Conservation (phyloP, 2,888 invertebrate species). For the Andrena dorsata region DNA sequence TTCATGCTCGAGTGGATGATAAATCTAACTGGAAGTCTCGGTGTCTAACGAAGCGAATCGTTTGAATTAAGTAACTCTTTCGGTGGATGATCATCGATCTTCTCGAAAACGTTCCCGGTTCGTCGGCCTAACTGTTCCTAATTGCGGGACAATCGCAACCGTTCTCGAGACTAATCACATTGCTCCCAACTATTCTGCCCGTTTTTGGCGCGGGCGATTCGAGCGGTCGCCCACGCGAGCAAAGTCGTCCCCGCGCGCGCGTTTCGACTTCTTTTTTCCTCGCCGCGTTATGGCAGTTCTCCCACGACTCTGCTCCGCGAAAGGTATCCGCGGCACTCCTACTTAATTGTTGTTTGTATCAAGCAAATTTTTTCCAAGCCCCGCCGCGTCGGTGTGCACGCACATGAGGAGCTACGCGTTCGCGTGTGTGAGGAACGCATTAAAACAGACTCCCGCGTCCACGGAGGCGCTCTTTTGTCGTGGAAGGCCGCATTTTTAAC, state of each 20-base stretch:
- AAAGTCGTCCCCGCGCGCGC: slow-evolving; percentile 16
- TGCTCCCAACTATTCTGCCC: slow-evolving; percentile 37
- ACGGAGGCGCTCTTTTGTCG: slow-evolving; percentile 45
- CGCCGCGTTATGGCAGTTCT: slow-evolving; percentile 52
- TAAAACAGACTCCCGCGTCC: slow-evolving; percentile 32
- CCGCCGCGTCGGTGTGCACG: background rate
- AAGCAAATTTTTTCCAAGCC: slow-evolving; percentile 57
- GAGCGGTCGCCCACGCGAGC: slow-evolving; percentile 50
- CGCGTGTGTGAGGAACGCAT: background rate
- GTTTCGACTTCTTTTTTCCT: slow-evolving; percentile 42
- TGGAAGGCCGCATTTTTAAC: slow-evolving; percentile 56
- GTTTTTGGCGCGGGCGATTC: slow-evolving; percentile 57
- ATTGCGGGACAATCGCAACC: slow-evolving; percentile 59
- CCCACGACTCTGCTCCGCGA: slow-evolving; percentile 70
- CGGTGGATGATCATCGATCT: slow-evolving; percentile 37
- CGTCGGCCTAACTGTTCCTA: slow-evolving; percentile 45
- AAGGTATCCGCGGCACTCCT: slow-evolving; percentile 66
- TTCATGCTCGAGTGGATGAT: slow-evolving; percentile 27
- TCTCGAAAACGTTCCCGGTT: slow-evolving; percentile 19
- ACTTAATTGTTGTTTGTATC: slow-evolving; percentile 72
- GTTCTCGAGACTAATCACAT: slow-evolving; percentile 62
- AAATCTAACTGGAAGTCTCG: slow-evolving; percentile 47
- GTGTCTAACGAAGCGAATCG: slow-evolving; percentile 28
- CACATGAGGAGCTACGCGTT: background rate
- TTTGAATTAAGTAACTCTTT: slow-evolving; percentile 58